phyloP scores from a whole-genome alignment of 1,140 invertebrate genomes.

The Philaenus spumarius region DNA sequence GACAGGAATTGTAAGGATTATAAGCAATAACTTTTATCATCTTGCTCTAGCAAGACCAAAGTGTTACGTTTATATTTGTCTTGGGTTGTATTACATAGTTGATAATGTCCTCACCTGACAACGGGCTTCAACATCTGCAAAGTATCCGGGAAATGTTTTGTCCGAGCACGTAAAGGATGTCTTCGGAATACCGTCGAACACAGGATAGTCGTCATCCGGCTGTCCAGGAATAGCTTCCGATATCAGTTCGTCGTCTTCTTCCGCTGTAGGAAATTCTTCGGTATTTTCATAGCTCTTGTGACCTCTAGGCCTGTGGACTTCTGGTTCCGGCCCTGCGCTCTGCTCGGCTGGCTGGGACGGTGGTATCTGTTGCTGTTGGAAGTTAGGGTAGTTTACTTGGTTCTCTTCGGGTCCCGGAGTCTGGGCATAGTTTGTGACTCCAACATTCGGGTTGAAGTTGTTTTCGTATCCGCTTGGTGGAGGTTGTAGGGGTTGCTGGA shows the following conservation, averaged over 20 bases:
- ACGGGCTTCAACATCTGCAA: conserved; percentile 69
- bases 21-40: too few relatives aligned
- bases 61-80: too few relatives aligned
- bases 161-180: conserved; percentile 66
- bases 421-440: neutral
- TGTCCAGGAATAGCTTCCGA: conserved; percentile 58
- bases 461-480: too few relatives aligned
- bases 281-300: too few relatives aligned
- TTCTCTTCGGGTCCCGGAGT: neutral
- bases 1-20: too few relatives aligned
- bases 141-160: conserved; percentile 71
- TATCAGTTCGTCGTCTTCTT: neutral
- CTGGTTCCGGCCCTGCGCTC: too few relatives aligned
- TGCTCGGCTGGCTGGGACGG: neutral
- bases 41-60: too few relatives aligned
- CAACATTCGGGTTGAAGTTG: too few relatives aligned
- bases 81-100: too few relatives aligned
- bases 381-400: neutral
- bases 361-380: neutral
- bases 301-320: too few relatives aligned
- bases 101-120: conserved; percentile 67
- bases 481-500: too few relatives aligned
- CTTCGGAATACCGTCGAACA: conserved; percentile 56
- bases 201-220: conserved; percentile 59
- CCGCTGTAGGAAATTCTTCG: neutral